Base-by-base conservation (phyloP, 2,888 invertebrate species). In the Leptopterna dolabrata region DNA sequence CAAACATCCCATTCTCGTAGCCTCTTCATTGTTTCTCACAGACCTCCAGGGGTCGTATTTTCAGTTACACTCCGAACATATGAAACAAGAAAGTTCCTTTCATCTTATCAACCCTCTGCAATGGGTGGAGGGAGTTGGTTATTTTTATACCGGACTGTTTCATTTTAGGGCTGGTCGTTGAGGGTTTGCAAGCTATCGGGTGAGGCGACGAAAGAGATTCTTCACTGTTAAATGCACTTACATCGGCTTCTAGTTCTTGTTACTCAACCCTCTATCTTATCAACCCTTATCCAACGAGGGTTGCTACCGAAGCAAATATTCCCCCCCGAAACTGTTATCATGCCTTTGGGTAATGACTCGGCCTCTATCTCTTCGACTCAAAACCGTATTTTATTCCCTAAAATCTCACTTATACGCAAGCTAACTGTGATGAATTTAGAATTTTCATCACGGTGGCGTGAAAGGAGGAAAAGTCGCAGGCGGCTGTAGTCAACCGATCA, bases 61-160 rank as follows among this genome's bases (percentile, higher is more conserved):
- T 63, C 63, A 63, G 63, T 63, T 63, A 27, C 63, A 24, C 63
- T 63, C 24, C 24, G 63, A 36, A 63, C 24, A 63, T 24, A 63
- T 63, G 63, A 24, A 63, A 24, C 63, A 63, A 63, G 24, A 27
- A 63, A 63, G 63, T 63, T 63, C 43, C 78, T 45, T 78, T 45
- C 7, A 19, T 78, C 24, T 30, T 78, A 78, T 45, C 19, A 78
- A 78, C 78, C 78, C 78, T 45, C 45, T 27, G 24, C 63, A 63
- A 24, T 24, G 63, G 63, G 11, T 1, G 78, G 45, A 24, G 11
- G 27, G 45, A 78, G 78, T 78, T 78, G 78, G 45, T 78, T 78
- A 78, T 78, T 78, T 78, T 78, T 78, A 63, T 78, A 45, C 78
- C 41, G n/a, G 78, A 45, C 78, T 14, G 11, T 78, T 45, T 78